Conservation (phyloP, 1,140 invertebrate genomes). For the Camponotus floridanus region DNA sequence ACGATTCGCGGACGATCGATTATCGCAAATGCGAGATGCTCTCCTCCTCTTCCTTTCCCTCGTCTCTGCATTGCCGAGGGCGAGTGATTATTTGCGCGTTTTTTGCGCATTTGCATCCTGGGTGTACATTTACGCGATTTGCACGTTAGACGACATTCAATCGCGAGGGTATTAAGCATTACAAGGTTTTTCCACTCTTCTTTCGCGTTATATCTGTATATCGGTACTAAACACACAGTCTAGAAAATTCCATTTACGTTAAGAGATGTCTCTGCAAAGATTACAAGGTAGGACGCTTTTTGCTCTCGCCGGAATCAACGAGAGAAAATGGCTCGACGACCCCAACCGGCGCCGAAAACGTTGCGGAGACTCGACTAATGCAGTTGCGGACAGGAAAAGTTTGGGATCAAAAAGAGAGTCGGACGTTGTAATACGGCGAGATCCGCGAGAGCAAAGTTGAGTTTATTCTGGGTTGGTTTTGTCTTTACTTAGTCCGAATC, state of each 20-base stretch:
- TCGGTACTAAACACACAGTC: not conserved
- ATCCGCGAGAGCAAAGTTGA: constrained; percentile 17
- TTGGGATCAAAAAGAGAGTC: not conserved
- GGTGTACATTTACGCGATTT: not conserved
- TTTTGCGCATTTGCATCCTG: not conserved
- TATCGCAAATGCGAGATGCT: not conserved
- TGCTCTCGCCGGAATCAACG: not conserved
- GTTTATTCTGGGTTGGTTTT: constrained; percentile 27
- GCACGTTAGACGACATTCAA: not conserved
- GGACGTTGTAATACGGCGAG: not conserved
- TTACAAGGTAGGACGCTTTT: not conserved
- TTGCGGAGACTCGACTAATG: constrained; percentile 40
- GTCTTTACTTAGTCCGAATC: not conserved
- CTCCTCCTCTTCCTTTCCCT: no score
- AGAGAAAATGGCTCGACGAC: not conserved
- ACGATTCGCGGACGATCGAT: constrained; percentile 39
- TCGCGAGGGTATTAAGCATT: not conserved
- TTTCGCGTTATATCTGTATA: not conserved
- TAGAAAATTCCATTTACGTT: not conserved
- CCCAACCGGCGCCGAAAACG: not conserved
- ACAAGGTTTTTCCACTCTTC: constrained; percentile 23
- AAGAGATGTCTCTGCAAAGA: not conserved
- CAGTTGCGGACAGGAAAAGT: constrained; percentile 16
- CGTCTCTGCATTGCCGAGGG: not conserved
- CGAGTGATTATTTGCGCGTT: not conserved